A percentile compares a stretch with the other conserved stretches of the same genome.
These are phyloP conservation scores for Microcebus ravelobensis DNA, from an alignment of 2,113 vertebrate species.

Conservation along the genomic window DNA sequence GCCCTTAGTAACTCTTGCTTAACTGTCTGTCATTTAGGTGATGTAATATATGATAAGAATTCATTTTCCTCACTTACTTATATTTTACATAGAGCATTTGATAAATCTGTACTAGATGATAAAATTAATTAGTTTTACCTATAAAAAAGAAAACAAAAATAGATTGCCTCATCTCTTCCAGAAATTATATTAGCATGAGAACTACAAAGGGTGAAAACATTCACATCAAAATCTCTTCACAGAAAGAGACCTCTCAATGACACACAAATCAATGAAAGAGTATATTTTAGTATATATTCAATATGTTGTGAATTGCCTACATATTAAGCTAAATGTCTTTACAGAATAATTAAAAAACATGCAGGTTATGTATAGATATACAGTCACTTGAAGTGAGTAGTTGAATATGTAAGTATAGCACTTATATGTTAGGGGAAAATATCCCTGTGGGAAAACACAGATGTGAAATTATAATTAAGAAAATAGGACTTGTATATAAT, in stretches of 20 bases:
- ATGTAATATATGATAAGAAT: neutral
- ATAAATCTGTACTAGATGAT: neutral
- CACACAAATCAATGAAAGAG: neutral
- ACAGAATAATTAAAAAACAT: neutral
- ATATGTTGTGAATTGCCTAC: neutral
- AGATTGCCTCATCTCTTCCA: neutral
- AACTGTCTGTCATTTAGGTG: neutral
- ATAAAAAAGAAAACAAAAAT: neutral
- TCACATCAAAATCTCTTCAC: neutral
- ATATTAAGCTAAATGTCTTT: neutral
- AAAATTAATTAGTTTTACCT: neutral
- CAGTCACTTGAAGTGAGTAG: neutral
- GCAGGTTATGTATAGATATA: neutral
- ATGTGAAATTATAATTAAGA: conserved; percentile 4
- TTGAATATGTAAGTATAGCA: neutral
- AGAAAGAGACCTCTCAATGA: neutral
- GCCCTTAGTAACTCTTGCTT: neutral
- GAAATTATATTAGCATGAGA: neutral
- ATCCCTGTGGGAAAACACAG: neutral
- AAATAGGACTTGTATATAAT: neutral
- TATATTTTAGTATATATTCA: neutral
- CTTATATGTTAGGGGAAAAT: neutral
- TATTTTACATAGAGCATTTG: neutral
- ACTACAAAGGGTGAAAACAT: neutral
- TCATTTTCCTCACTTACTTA: neutral